A percentile compares a stretch with the other conserved stretches of the same genome.
Conservation (phyloP, 2,797 vertebrate genomes). For the Enteromius unitaeniatus region DNA sequence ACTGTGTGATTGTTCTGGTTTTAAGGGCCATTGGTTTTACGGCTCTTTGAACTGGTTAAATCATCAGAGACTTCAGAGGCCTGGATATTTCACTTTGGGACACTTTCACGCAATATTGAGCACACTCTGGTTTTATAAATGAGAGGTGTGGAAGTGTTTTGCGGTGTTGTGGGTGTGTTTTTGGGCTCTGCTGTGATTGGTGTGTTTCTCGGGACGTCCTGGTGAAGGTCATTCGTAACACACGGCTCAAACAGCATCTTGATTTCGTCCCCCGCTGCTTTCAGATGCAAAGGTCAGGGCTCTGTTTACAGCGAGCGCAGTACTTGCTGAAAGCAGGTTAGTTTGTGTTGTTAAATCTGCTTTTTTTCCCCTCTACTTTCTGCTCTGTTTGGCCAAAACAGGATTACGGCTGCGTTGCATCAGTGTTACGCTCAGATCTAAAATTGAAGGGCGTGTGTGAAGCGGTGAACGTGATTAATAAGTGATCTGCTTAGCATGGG, state of each 20-base stretch:
- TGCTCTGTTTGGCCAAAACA: not conserved
- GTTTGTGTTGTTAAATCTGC: conserved; percentile 10
- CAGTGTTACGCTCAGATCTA: not conserved
- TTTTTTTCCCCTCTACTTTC: not conserved
- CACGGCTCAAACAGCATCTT: not conserved
- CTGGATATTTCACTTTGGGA: not conserved
- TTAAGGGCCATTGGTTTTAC: conserved; percentile 29
- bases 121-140: not conserved
- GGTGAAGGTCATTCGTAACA: conserved; percentile 3
- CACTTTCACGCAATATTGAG: conserved; percentile 2
- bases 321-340: conserved; percentile 23
- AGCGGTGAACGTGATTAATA: not conserved
- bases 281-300: conserved; percentile 38
- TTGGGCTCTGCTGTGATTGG: not conserved
- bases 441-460: not conserved
- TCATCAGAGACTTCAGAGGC: conserved; percentile 16
- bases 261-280: not conserved
- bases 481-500: not conserved
- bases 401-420: not conserved
- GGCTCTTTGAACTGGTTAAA: conserved; percentile 15
- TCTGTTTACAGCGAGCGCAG: not conserved
- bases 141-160: not conserved
- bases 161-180: not conserved
- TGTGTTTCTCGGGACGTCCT: not conserved
- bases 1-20: conserved; percentile 14